Conservation (phyloP, 2,113 vertebrate genomes). For the Turnix velox region DNA sequence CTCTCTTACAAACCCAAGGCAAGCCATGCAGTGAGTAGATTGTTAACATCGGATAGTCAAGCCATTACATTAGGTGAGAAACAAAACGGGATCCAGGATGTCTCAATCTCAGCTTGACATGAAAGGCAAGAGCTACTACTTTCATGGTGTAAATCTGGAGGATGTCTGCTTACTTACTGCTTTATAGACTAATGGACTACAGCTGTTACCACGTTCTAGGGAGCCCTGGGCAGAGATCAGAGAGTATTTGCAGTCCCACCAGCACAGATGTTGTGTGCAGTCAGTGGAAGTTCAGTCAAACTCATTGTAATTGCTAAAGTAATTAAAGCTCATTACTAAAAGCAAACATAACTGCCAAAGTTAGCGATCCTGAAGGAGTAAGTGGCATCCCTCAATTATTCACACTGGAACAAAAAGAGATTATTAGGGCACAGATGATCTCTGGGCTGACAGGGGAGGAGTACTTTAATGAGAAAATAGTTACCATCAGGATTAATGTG, state of each 20-base stretch:
- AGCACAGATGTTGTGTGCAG: conserved; percentile 62
- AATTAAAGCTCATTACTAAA: conserved; percentile 71
- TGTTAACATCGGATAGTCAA: neutral
- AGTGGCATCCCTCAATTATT: conserved; percentile 11
- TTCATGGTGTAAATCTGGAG: neutral
- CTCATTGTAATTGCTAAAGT: conserved; percentile 61
- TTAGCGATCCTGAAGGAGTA: conserved; percentile 22
- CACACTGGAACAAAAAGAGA: neutral
- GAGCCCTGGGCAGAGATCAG: conserved; percentile 46
- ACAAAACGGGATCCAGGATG: neutral
- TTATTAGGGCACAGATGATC: neutral
- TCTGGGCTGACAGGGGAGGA: neutral
- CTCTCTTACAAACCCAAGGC: neutral
- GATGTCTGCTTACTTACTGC: conserved; percentile 10
- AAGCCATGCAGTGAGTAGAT: neutral
- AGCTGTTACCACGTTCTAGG: conserved; percentile 34
- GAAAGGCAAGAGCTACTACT: conserved; percentile 1
- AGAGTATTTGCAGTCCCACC: conserved; percentile 8
- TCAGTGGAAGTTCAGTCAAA: conserved; percentile 68
- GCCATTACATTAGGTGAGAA: neutral
- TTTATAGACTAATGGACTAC: conserved; percentile 43
- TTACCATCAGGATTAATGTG: neutral
- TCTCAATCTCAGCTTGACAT: neutral
- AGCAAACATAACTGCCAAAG: conserved; percentile 55
- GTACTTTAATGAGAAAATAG: neutral